A percentile compares a stretch with the other conserved stretches of the same genome.
Conservation (phyloP, 2,113 vertebrate genomes). For the Rousettus leschenaultii region DNA sequence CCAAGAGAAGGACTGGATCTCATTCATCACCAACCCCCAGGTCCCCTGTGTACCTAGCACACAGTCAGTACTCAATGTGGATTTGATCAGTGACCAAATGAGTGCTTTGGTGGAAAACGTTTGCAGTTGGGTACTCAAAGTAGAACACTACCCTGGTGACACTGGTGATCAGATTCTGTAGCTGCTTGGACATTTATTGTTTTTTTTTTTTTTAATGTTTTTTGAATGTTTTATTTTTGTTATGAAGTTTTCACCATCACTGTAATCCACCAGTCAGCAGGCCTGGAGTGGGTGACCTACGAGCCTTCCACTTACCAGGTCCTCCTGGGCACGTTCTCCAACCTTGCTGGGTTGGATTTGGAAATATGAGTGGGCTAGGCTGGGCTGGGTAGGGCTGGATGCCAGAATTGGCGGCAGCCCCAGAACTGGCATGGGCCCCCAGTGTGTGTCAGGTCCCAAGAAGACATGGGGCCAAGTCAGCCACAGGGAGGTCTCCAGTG, state of each 20-base stretch:
- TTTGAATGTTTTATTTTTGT: neutral
- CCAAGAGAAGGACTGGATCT: neutral
- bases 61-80: neutral
- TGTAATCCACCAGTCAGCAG: neutral
- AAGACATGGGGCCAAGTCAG: neutral
- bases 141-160: neutral
- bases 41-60: neutral
- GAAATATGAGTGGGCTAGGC: neutral
- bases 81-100: neutral
- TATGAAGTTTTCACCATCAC: neutral
- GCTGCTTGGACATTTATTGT: neutral
- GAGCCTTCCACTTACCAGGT: neutral
- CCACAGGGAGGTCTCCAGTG: neutral
- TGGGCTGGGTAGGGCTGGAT: neutral
- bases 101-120: neutral
- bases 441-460: neutral
- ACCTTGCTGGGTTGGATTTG: neutral
- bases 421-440: neutral
- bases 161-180: neutral
- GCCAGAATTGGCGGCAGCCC: neutral
- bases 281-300: neutral
- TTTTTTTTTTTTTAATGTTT: neutral
- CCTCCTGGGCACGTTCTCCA: neutral
- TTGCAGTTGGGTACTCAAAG: neutral
- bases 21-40: neutral